Conservation (phyloP, 2,888 invertebrate species). For the Thera britannica region DNA sequence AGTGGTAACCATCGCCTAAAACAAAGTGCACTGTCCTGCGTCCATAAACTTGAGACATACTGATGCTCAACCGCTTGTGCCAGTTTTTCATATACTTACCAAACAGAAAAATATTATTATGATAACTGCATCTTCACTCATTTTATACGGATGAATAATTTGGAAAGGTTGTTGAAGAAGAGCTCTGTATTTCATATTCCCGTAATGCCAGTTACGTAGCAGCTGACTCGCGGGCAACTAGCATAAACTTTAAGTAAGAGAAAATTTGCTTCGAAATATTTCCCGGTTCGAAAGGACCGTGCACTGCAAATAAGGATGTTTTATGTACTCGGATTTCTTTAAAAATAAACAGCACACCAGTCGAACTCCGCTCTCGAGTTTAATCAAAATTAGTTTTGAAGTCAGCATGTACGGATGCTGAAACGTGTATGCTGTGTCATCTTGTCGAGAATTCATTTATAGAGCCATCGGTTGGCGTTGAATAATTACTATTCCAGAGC, state of each 20-base stretch:
- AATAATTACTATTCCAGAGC: constrained; percentile 38
- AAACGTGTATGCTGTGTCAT: constrained; percentile 49
- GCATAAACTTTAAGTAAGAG: constrained; percentile 70
- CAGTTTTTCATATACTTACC: background rate
- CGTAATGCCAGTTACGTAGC: constrained; percentile 61
- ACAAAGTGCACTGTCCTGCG: no score
- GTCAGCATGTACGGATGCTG: constrained; percentile 39
- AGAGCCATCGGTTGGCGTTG: constrained; percentile 28
- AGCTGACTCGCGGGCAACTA: constrained; percentile 71
- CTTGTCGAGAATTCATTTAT: constrained; percentile 36
- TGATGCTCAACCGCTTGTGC: no score
- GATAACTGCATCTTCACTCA: constrained; percentile 30
- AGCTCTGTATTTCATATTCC: constrained; percentile 56
- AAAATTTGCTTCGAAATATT: constrained; percentile 72
- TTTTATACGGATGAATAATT: constrained; percentile 54
- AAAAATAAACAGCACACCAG: constrained; percentile 50
- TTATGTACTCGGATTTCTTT: constrained; percentile 59
- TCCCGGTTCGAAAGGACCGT: constrained; percentile 61
- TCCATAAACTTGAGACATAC: no score
- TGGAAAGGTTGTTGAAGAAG: constrained; percentile 56
- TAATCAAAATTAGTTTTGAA: constrained; percentile 62
- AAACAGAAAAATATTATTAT: constrained; percentile 8
- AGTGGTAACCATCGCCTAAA: no score
- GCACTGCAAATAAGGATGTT: constrained; percentile 63
- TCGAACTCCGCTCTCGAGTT: constrained; percentile 51